A percentile compares a stretch with the other conserved stretches of the same genome.
Evolutionary conservation across 2,797 vertebrate species (phyloP).

Genomic region (Champsocephalus gunnari): DNA sequence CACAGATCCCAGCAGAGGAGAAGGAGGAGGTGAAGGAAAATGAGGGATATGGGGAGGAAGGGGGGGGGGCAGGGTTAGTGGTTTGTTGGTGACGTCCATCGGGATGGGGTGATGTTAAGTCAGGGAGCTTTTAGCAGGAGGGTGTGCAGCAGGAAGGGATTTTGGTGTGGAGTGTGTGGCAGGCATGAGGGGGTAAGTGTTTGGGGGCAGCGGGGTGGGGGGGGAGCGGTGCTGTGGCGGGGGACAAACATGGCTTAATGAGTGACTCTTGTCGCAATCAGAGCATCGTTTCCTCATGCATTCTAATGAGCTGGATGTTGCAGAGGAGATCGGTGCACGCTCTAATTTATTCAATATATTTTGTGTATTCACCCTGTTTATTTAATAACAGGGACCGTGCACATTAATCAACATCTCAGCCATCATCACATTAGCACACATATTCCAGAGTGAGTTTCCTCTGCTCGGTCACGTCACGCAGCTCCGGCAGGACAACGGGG

Average conservation of each 20-base stretch:
- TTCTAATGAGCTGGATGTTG: constrained; percentile 82
- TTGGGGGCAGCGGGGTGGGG: constrained; percentile 57
- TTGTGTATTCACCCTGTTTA: constrained; percentile 83
- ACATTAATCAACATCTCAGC: constrained; percentile 82
- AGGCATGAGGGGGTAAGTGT: constrained; percentile 73
- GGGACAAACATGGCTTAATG: constrained; percentile 82
- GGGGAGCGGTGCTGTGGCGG: constrained; percentile 71
- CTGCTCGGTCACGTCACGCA: constrained; percentile 65
- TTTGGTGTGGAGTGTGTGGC: constrained; percentile 70
- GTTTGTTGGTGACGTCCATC: constrained; percentile 67
- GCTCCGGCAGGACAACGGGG: constrained; percentile 63
- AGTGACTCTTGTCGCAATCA: constrained; percentile 85
- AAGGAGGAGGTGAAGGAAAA: constrained; percentile 74
- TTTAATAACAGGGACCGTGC: constrained; percentile 80
- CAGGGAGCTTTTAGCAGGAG: constrained; percentile 72
- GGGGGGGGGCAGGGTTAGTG: constrained; percentile 58
- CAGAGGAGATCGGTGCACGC: constrained; percentile 72
- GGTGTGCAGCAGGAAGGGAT: constrained; percentile 69
- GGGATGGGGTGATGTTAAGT: constrained; percentile 73
- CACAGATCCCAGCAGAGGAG: constrained; percentile 93
- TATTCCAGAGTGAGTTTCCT: constrained; percentile 63
- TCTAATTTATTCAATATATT: constrained; percentile 85
- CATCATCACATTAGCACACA: constrained; percentile 73
- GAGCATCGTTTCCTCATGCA: constrained; percentile 81
- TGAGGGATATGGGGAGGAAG: constrained; percentile 53